phyloP scores from a whole-genome alignment of 2,888 invertebrate genomes.

The Cephus pulcher region DNA sequence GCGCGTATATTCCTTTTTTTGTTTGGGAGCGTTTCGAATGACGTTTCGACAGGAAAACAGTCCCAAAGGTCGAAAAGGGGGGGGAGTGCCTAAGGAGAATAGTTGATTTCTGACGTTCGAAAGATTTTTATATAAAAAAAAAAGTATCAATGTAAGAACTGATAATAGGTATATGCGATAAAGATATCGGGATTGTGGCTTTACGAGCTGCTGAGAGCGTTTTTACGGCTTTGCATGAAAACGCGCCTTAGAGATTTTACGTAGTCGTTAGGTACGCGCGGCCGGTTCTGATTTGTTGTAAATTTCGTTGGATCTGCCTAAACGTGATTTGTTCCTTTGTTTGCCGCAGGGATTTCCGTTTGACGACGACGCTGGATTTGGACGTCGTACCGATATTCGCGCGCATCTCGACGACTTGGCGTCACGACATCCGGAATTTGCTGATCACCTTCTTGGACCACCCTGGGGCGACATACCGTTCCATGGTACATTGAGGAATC shows the following conservation, averaged over 20 bases:
- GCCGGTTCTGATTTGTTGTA: neutral
- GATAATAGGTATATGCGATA: neutral
- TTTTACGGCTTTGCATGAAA: neutral
- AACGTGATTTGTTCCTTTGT: neutral
- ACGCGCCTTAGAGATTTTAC: neutral
- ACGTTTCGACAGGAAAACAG: neutral
- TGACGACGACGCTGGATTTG: slow-evolving; percentile 71
- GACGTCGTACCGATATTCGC: slow-evolving; percentile 65
- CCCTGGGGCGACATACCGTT: slow-evolving; percentile 60
- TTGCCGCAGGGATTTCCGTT: slow-evolving; percentile 74
- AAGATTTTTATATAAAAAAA: neutral
- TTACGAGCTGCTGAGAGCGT: neutral
- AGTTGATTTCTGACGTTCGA: neutral
- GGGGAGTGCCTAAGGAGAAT: neutral
- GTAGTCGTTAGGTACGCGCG: neutral
- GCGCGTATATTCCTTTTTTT: neutral
- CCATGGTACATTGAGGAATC: slow-evolving; percentile 44
- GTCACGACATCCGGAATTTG: slow-evolving; percentile 80
- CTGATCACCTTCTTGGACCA: slow-evolving; percentile 72
- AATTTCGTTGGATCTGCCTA: neutral
- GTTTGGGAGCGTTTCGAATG: neutral
- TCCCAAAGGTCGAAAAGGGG: neutral
- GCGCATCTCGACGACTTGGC: slow-evolving; percentile 77
- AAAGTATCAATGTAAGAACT: neutral
- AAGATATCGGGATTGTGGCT: neutral